Evolutionary conservation across 2,797 vertebrate species (phyloP), one percentile per base, ranked within the genome.

Genomic region (Coregonus suidteri): DNA sequence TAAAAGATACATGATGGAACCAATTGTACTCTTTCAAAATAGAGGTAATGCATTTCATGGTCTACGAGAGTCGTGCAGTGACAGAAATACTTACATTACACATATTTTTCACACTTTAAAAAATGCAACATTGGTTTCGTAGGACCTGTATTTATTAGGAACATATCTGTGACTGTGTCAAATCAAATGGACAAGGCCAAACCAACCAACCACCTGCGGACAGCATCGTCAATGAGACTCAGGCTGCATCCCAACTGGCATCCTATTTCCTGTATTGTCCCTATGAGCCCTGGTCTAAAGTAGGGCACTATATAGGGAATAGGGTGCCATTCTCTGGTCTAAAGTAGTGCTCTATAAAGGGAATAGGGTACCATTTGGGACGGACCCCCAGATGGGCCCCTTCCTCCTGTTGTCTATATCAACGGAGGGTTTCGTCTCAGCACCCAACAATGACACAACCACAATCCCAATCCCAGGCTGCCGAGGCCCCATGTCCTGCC

Each of bases 381-480:
- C 3, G 3, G 41, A 47, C 41, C 9, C 11, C 7, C 41, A 90
- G 91, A 75, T 79, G 75, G 83, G 85, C 82, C 88, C 78, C 77
- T 81, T 88, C 81, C 83, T 91, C 88, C 87, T 82, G 90, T 92
- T 91, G 93, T 90, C 92, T 81, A 82, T 87, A 86, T 92, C 88
- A 91, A 92, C 89, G 73, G 80, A 83, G 91, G 78, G 41, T 47
- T 47, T 47, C 41, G 82, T 86, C 87, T 89, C 84, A 71, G 83
- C 80, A 75, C 91, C 91, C 92, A 88, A 86, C 83, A 87, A 81
- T 81, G 90, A 91, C 91, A 79, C 73, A 76, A 84, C 86, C 80
- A 82, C 95, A 92, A 91, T 91, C 85, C 91, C 84, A 71, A 77
- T 47, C 41, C 41, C 41, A 47, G 59, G n/a, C 59, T 25, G 20